These are phyloP conservation scores for Chlorops oryzae DNA, from an alignment of 1,140 invertebrate species.

Conservation along the genomic window DNA sequence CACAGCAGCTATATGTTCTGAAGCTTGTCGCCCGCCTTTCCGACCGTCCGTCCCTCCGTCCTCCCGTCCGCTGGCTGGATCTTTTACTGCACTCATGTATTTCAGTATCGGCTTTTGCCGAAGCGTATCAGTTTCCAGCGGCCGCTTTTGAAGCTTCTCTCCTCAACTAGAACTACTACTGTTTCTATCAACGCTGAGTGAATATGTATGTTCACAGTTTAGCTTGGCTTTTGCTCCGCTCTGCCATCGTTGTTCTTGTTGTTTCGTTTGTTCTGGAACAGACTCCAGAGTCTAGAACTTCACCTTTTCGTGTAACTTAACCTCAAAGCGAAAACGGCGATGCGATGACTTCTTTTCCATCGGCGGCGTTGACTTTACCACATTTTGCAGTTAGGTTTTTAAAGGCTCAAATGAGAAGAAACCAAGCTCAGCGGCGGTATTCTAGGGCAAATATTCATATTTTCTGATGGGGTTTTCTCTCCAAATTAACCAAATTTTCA, in stretches of 20 bases:
- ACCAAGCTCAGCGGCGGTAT: neutral
- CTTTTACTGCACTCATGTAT: no score
- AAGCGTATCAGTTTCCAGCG: neutral
- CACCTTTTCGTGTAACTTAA: constrained; percentile 13
- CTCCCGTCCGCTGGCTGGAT: no score
- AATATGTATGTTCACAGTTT: constrained; percentile 48
- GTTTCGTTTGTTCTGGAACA: neutral
- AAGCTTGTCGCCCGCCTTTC: no score
- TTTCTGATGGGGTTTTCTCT: neutral
- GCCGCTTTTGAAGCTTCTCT: no score
- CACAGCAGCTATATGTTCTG: no score
- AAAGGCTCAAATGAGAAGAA: neutral
- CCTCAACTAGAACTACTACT: no score
- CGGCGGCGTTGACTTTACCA: constrained; percentile 1
- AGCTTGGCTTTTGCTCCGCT: constrained; percentile 22
- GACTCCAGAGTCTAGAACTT: neutral
- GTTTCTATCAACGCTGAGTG: constrained; percentile 45
- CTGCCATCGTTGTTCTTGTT: neutral
- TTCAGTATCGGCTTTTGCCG: neutral
- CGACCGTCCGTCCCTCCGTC: no score
- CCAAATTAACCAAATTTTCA: no score
- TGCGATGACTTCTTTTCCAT: neutral
- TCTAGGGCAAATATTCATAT: neutral
- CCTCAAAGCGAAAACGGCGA: constrained; percentile 3
- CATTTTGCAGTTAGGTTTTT: neutral